Evolutionary conservation across 2,888 invertebrate species (phyloP).

Genomic region (Philereme vetulata): DNA sequence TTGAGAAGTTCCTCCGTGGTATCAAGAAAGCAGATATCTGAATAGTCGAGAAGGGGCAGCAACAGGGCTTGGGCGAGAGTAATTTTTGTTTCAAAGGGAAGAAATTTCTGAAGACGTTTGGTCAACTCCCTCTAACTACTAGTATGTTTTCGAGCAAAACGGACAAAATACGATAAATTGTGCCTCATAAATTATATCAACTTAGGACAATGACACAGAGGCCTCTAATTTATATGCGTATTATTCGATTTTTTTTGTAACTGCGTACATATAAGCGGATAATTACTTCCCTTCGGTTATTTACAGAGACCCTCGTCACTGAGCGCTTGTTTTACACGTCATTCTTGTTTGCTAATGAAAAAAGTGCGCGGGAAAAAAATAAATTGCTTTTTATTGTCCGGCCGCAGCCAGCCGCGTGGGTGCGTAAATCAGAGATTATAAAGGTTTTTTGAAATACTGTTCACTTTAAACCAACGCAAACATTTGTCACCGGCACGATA

Average conservation of each 20-base stretch:
- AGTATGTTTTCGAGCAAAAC: slow-evolving; percentile 3
- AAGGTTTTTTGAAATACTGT: slow-evolving; percentile 66
- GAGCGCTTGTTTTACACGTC: slow-evolving; percentile 79
- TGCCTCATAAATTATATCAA: slow-evolving; percentile 24
- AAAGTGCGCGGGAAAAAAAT: slow-evolving; percentile 71
- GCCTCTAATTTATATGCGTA: slow-evolving; percentile 24
- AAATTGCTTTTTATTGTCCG: slow-evolving; percentile 78
- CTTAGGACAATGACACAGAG: slow-evolving; percentile 28
- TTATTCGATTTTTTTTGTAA: slow-evolving; percentile 47
- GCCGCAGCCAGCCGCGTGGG: slow-evolving; percentile 59
- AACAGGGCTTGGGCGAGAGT: no score
- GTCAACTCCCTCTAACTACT: no score
- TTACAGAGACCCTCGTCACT: slow-evolving; percentile 75
- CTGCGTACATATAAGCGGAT: slow-evolving; percentile 56
- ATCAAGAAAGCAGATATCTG: no score
- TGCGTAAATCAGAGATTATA: slow-evolving; percentile 76
- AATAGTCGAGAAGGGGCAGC: no score
- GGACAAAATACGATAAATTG: slow-evolving; percentile 19
- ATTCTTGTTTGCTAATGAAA: slow-evolving; percentile 81
- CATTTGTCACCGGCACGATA: slow-evolving; percentile 59
- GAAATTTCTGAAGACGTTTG: no score
- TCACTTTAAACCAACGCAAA: slow-evolving; percentile 61
- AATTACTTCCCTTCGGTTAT: slow-evolving; percentile 76
- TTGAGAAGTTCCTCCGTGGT: no score
- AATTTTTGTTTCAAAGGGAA: no score